Evolutionary conservation across 2,797 vertebrate species (phyloP).

Genomic region (Psittacula derbiana): DNA sequence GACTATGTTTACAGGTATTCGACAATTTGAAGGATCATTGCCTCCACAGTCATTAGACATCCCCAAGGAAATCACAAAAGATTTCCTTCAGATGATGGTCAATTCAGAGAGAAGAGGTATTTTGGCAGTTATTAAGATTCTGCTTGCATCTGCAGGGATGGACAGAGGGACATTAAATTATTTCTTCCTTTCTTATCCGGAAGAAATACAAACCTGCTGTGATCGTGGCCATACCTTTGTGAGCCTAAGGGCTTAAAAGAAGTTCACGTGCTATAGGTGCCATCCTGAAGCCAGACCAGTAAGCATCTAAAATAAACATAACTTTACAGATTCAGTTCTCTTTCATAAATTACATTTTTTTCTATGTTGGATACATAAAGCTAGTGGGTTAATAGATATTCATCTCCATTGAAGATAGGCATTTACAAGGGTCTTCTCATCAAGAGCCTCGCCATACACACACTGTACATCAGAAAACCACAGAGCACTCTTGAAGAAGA

Average conservation of each 20-base stretch:
- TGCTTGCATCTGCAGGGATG: neutral
- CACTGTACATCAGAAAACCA: fast-evolving
- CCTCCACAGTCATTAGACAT: neutral
- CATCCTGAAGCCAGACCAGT: neutral
- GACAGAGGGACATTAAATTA: neutral
- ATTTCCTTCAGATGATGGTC: neutral
- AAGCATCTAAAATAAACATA: neutral
- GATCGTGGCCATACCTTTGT: neutral
- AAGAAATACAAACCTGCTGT: neutral
- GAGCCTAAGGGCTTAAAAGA: neutral
- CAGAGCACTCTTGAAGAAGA: neutral
- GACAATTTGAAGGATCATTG: neutral
- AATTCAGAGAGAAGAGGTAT: neutral
- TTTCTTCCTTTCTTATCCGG: neutral
- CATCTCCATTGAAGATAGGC: neutral
- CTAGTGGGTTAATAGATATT: neutral
- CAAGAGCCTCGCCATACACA: neutral
- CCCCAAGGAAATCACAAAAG: neutral
- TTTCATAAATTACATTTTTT: neutral
- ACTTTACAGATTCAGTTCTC: neutral
- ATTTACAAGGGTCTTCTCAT: neutral
- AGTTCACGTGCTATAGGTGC: neutral
- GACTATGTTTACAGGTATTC: neutral
- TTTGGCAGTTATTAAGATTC: neutral
- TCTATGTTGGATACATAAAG: neutral